Evolutionary conservation across 2,888 invertebrate genomes (phyloP).

Genomic region (Polyploca ridens): DNA sequence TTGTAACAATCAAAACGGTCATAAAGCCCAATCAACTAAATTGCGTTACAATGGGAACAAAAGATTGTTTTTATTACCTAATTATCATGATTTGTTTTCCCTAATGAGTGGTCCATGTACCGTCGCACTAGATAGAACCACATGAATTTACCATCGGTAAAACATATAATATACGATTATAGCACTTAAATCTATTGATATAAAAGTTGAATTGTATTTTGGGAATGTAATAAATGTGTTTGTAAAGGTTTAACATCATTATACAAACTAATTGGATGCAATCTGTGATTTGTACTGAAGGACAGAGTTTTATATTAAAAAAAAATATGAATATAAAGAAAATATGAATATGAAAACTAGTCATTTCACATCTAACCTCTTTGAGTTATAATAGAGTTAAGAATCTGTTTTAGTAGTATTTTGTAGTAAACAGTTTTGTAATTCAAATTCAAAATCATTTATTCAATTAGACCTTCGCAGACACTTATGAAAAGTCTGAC

Average conservation of each 20-base stretch:
- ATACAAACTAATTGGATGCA: slow-evolving; percentile 72
- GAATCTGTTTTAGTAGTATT: too few relatives aligned
- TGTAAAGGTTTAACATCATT: slow-evolving; percentile 62
- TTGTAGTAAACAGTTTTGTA: too few relatives aligned
- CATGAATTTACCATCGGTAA: slow-evolving; percentile 15
- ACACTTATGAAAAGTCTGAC: too few relatives aligned
- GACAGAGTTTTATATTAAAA: not conserved
- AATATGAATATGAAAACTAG: not conserved
- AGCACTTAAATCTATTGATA: slow-evolving; percentile 15
- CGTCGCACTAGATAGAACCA: slow-evolving; percentile 52
- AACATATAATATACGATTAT: slow-evolving; percentile 27
- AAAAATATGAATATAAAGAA: too few relatives aligned
- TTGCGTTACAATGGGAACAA: slow-evolving; percentile 71
- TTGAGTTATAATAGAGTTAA: too few relatives aligned
- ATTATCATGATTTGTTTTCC: slow-evolving; percentile 82
- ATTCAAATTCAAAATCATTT: too few relatives aligned
- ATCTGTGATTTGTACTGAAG: slow-evolving; percentile 52
- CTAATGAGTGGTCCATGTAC: slow-evolving; percentile 70
- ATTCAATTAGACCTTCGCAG: too few relatives aligned
- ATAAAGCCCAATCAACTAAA: slow-evolving; percentile 73
- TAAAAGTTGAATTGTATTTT: slow-evolving; percentile 23
- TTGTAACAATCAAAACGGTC: slow-evolving; percentile 74
- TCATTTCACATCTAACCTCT: not conserved
- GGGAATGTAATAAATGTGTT: slow-evolving; percentile 20
- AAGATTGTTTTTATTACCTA: slow-evolving; percentile 73